Conservation (phyloP, 2,797 vertebrate species). For the Platyrinchus mystaceus region DNA sequence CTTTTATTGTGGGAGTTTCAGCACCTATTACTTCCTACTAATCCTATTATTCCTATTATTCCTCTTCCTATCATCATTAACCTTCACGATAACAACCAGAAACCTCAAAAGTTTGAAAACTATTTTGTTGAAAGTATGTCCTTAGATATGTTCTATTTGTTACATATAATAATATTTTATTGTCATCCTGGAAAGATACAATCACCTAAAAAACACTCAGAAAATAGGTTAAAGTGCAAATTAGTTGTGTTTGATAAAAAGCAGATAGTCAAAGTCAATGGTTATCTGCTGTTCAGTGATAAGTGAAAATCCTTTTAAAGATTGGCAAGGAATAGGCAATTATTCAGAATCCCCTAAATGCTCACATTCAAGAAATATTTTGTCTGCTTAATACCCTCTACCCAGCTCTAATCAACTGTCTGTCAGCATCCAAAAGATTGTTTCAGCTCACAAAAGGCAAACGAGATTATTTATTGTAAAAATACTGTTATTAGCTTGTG, state of each 20-base stretch:
- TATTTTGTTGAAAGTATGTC: background rate
- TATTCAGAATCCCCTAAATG: background rate
- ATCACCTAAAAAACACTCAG: background rate
- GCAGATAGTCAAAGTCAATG: background rate
- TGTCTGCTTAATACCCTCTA: background rate
- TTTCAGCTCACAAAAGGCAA: background rate
- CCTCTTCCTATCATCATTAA: background rate
- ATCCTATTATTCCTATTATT: background rate
- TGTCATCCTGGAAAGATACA: background rate
- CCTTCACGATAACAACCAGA: background rate
- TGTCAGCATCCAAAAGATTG: background rate
- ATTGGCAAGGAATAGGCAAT: background rate
- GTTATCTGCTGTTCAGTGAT: background rate
- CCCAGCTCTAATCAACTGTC: background rate
- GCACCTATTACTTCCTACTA: background rate
- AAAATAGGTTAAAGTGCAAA: background rate
- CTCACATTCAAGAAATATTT: background rate
- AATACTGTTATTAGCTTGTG: constrained; percentile 12
- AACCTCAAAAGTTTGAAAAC: background rate
- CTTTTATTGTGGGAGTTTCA: background rate
- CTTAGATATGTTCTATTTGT: background rate
- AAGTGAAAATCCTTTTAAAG: background rate
- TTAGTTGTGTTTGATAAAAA: background rate
- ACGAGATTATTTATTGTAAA: constrained; percentile 8
- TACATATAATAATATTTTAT: background rate